Conservation (phyloP, 2,888 invertebrate genomes). For the Pharmacophagus antenor region DNA sequence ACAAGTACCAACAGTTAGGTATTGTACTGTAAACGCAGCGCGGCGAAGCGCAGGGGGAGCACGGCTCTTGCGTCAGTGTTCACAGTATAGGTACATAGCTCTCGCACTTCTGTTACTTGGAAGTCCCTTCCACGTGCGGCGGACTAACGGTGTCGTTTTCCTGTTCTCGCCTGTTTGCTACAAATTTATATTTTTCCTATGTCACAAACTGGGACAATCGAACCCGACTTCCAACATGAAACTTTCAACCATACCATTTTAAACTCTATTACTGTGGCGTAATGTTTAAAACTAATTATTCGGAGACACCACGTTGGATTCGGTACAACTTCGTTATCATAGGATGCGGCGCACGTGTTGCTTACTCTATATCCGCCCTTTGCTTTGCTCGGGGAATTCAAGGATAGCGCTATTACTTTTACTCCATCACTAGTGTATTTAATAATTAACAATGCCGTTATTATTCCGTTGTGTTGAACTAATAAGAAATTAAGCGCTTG, state of each 20-base stretch:
- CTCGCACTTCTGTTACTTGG: slow-evolving; percentile 49
- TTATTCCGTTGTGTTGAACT: too few species aligned
- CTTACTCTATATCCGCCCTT: slow-evolving; percentile 69
- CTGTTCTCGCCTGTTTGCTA: slow-evolving; percentile 52
- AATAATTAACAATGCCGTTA: too few species aligned
- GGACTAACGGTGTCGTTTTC: slow-evolving; percentile 56
- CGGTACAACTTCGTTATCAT: slow-evolving; percentile 53
- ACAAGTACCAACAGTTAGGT: slow-evolving; percentile 43
- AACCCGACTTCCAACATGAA: slow-evolving; percentile 18
- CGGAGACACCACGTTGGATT: slow-evolving; percentile 30
- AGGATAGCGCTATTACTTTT: slow-evolving; percentile 66
- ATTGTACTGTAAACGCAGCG: slow-evolving; percentile 44
- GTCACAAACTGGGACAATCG: slow-evolving; percentile 33
- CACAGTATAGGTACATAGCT: slow-evolving; percentile 43
- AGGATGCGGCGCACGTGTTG: slow-evolving; percentile 68
- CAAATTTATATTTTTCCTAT: slow-evolving; percentile 51
- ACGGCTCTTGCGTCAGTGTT: slow-evolving; percentile 41
- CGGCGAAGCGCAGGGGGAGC: slow-evolving; percentile 32
- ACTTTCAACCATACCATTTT: slow-evolving; percentile 15
- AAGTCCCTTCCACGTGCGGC: slow-evolving; percentile 62
- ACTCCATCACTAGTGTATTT: slow-evolving; percentile 54
- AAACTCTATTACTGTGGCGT: slow-evolving; percentile 9
- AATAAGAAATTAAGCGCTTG: too few species aligned
- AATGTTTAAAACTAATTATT: slow-evolving; percentile 9
- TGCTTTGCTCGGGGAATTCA: slow-evolving; percentile 59